Conservation (phyloP, 2,797 vertebrate genomes). For the Echiichthys vipera region DNA sequence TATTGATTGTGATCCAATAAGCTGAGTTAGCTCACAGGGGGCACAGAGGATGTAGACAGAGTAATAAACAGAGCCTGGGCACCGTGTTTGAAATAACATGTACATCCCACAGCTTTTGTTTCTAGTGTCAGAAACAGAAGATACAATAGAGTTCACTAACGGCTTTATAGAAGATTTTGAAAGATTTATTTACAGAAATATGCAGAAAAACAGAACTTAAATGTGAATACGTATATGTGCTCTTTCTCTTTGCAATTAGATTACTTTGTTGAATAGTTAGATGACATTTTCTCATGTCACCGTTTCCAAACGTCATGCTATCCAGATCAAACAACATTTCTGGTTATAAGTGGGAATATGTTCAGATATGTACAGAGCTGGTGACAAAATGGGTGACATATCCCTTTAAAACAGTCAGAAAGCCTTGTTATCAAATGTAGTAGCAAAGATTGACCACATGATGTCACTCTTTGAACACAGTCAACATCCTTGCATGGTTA, state of each 20-base stretch:
- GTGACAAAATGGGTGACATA: neutral
- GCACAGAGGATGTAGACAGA: conserved; percentile 16
- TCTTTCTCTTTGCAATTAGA: neutral
- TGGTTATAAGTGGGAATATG: neutral
- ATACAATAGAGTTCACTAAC: neutral
- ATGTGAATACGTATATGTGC: neutral
- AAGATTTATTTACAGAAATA: conserved; percentile 43
- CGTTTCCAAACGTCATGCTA: neutral
- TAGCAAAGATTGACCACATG: conserved; percentile 51
- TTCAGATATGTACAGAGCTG: neutral
- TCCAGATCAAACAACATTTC: neutral
- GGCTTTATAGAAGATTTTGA: neutral
- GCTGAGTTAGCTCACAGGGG: conserved; percentile 30
- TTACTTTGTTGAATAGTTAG: neutral
- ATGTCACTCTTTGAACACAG: conserved; percentile 54
- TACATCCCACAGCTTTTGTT: conserved; percentile 18
- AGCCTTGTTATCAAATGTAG: conserved; percentile 27
- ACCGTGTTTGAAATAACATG: conserved; percentile 30
- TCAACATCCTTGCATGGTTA: neutral
- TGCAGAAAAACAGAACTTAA: neutral
- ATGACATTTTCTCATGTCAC: neutral
- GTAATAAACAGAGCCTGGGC: conserved; percentile 21
- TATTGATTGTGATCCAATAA: conserved; percentile 59
- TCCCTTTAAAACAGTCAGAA: neutral
- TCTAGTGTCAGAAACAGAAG: conserved; percentile 8